phyloP scores from a whole-genome alignment of 2,888 invertebrate species.

The Brachycybe producta region DNA sequence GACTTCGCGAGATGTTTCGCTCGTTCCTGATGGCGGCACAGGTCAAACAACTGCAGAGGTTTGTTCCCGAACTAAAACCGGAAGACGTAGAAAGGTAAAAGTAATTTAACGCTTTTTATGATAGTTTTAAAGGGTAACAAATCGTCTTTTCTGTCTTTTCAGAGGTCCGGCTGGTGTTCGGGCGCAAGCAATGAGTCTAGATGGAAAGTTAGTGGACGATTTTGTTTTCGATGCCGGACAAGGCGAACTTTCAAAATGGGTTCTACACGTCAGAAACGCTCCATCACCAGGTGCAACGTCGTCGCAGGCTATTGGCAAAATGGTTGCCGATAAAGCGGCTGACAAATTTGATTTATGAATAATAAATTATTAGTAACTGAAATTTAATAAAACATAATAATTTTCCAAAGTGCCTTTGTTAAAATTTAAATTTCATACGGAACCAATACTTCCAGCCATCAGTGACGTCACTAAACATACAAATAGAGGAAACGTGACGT shows the following conservation, averaged over 20 bases:
- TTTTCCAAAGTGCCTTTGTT: too few species aligned
- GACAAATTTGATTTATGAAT: constrained; percentile 45
- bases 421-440: too few species aligned
- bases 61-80: constrained; percentile 61
- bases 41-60: constrained; percentile 59
- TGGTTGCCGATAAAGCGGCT: constrained; percentile 76
- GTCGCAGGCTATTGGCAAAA: constrained; percentile 84
- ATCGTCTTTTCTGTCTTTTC: constrained; percentile 21
- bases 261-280: constrained; percentile 92
- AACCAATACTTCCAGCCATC: too few species aligned
- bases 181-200: constrained; percentile 79
- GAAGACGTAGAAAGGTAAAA: constrained; percentile 58
- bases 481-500: too few species aligned
- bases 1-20: constrained; percentile 65
- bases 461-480: too few species aligned
- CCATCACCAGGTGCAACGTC: constrained; percentile 98
- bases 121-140: background rate
- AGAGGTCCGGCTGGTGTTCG: constrained; percentile 89
- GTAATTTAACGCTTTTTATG: constrained; percentile 4
- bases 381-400: too few species aligned
- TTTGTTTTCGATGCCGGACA: constrained; percentile 83
- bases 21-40: constrained; percentile 56
- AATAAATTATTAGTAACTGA: constrained; percentile 1
- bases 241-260: constrained; percentile 53
- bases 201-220: constrained; percentile 87